Percentiles rank a stretch among this genome's conserved stretches.
Evolutionary conservation across 2,113 vertebrate genomes (phyloP).

Genomic region (Centropus unirufus): DNA sequence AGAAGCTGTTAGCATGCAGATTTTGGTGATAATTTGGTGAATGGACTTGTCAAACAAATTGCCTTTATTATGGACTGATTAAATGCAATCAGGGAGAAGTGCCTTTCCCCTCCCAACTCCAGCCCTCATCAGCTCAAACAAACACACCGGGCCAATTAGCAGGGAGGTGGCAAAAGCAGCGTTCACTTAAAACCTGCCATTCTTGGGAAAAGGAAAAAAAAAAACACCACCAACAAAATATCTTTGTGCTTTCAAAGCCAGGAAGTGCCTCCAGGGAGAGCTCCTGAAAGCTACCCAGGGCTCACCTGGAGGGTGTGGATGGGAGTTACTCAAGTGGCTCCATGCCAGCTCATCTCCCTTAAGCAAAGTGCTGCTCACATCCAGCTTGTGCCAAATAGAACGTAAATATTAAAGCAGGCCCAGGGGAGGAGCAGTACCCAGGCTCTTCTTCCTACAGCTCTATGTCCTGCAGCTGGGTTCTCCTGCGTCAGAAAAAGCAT

Average conservation of each 20-base stretch:
- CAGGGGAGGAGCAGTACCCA: neutral
- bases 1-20: conserved; percentile 60
- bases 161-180: conserved; percentile 61
- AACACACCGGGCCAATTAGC: conserved; percentile 68
- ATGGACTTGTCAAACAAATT: conserved; percentile 73
- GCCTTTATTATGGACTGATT: conserved; percentile 63
- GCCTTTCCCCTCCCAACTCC: conserved; percentile 12
- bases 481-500: neutral
- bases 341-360: neutral
- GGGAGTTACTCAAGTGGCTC: neutral
- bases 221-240: neutral
- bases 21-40: conserved; percentile 66
- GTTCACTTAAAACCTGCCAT: conserved; percentile 55
- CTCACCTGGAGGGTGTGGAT: conserved; percentile 34
- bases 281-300: neutral
- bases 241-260: neutral
- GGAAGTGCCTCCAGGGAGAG: neutral
- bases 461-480: neutral
- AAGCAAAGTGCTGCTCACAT: neutral
- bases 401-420: neutral
- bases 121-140: conserved; percentile 57
- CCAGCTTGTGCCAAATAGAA: conserved; percentile 25
- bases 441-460: neutral
- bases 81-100: conserved; percentile 55
- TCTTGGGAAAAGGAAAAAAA: neutral